Base-by-base conservation (phyloP, 2,113 vertebrate genomes). In the Grammomys dolichurus region DNA sequence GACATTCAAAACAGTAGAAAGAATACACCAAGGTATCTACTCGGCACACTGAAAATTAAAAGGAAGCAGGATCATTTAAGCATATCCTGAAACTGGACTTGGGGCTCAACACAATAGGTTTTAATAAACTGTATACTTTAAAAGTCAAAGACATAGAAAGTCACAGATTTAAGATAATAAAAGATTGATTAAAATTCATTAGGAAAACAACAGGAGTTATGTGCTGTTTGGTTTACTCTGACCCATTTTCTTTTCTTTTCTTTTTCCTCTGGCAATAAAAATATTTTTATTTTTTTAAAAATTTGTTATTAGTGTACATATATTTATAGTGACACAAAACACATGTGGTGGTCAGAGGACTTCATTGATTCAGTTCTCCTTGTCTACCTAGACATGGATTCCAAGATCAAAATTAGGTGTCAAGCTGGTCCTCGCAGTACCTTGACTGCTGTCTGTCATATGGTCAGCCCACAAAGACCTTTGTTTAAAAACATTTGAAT, bases 91-190 rank as follows among this genome's bases (percentile, higher is more conserved):
- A 54, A 46, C 19, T 77, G 14, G 48, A 69, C 56, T 43, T 43
- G 22, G 69, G 36, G 72, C 48, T 60, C 48, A 77, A 87, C 56
- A 63, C 26, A 67, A 76, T 26, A 90, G 75, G 43, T 76, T 60
- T 72, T 82, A 54, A 75, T 26, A 93, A 93, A 95, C 2, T 78
- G 19, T 80, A 7, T 14, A 94, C 6, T 77, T 86, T 90, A 77
- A 95, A 82, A 94, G n/a, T 28, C 60, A 94, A 84, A 94, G 19
- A 28, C 12, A 69, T 19, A 46, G 56, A 72, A 95, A 90, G 24
- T 67, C 81, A 93, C 13, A 70, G 51, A 93, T 87, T 65, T n/a
- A 56, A 89, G 10, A 36, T 36, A 76, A 2, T 33, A 6, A 91
- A 84, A 88, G 67, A 33, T 40, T 10, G 5, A 46, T 65, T 77